phyloP scores from a whole-genome alignment of 2,888 invertebrate genomes.

The Molanna angustata region DNA sequence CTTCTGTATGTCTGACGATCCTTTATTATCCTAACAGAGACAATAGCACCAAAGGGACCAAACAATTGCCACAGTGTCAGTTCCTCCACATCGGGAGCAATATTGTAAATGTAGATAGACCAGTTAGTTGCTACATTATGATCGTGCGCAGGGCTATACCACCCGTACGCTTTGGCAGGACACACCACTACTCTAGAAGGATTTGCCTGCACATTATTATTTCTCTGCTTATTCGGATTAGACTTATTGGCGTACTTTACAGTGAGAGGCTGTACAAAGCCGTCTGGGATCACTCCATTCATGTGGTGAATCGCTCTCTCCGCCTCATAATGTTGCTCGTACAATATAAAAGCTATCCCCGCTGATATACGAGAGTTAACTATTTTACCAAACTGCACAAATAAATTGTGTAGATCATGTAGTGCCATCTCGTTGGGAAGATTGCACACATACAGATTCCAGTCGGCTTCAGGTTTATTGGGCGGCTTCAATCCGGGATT shows the following conservation, averaged over 20 bases:
- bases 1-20: conserved; percentile 56
- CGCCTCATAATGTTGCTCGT: conserved; percentile 53
- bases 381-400: conserved; percentile 58
- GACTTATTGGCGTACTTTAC: conserved; percentile 59
- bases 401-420: conserved; percentile 55
- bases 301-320: conserved; percentile 53
- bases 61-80: conserved; percentile 55
- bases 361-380: conserved; percentile 56
- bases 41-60: conserved; percentile 58
- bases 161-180: conserved; percentile 49
- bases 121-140: conserved; percentile 53
- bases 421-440: conserved; percentile 57
- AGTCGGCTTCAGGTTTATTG: conserved; percentile 55
- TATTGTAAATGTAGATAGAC: conserved; percentile 57
- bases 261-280: conserved; percentile 55
- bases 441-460: conserved; percentile 58
- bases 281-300: conserved; percentile 52
- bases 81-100: conserved; percentile 54
- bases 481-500: conserved; percentile 55
- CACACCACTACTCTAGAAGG: conserved; percentile 13
- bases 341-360: conserved; percentile 55
- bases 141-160: conserved; percentile 52
- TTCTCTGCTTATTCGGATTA: conserved; percentile 47
- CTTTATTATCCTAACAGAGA: conserved; percentile 56
- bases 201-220: conserved; percentile 34